Evolutionary conservation across 2,797 vertebrate species (phyloP).

Genomic region (Botia almorhae): DNA sequence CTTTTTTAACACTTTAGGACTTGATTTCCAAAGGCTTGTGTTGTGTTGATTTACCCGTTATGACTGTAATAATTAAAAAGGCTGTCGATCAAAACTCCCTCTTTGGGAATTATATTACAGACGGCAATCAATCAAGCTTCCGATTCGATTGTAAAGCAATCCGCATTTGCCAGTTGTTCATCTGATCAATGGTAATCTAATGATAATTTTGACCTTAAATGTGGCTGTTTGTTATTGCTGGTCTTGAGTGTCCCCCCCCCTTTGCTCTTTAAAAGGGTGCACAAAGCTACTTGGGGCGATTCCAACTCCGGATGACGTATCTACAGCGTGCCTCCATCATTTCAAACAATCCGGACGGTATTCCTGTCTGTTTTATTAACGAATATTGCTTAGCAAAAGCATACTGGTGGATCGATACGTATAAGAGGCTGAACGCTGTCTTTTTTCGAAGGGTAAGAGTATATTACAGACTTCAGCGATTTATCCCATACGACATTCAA

Average conservation of each 20-base stretch:
- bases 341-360: constrained; percentile 67
- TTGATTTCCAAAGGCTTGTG: constrained; percentile 49
- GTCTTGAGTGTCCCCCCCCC: constrained; percentile 54
- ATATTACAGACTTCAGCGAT: constrained; percentile 44
- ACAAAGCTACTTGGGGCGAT: constrained; percentile 46
- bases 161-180: constrained; percentile 71
- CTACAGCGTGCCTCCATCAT: constrained; percentile 55
- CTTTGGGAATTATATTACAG: constrained; percentile 69
- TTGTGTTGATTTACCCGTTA: constrained; percentile 66
- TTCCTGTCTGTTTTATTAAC: constrained; percentile 79
- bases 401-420: constrained; percentile 78
- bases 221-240: constrained; percentile 65
- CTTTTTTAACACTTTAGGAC: constrained; percentile 42
- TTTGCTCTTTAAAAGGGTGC: constrained; percentile 40
- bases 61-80: constrained; percentile 70
- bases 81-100: constrained; percentile 68
- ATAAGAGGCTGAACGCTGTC: constrained; percentile 57
- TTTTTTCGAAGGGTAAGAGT: constrained; percentile 35
- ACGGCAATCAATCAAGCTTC: constrained; percentile 73
- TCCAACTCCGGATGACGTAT: constrained; percentile 39
- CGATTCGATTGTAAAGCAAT: constrained; percentile 82
- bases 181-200: constrained; percentile 77
- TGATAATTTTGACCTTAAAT: constrained; percentile 77
- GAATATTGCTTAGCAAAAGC: constrained; percentile 69
- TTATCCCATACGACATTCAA: constrained; percentile 38